phyloP scores from a whole-genome alignment of 2,113 vertebrate genomes.

The Ammodytes dubius region DNA sequence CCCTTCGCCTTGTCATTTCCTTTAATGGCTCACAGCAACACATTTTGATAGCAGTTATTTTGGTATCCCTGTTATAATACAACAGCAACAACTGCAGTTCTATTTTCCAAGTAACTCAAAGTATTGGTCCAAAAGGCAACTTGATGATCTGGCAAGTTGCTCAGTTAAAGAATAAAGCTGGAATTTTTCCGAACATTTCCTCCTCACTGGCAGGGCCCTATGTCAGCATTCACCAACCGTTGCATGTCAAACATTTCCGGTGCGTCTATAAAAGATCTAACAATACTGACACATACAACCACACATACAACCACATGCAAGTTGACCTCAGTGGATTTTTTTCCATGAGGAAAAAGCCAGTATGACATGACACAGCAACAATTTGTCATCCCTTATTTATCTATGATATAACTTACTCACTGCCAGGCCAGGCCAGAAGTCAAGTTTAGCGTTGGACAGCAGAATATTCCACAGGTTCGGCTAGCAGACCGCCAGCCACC shows the following conservation, averaged over 20 bases:
- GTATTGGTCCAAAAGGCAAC: not conserved
- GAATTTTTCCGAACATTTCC: conserved; percentile 22
- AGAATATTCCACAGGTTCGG: not conserved
- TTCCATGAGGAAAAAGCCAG: conserved; percentile 18
- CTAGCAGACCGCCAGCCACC: not conserved
- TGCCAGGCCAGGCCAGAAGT: not conserved
- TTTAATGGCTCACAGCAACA: not conserved
- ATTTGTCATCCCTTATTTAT: conserved; percentile 58
- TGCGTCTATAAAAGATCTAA: conserved; percentile 24
- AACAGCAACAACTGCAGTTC: not conserved
- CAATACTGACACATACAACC: conserved; percentile 18
- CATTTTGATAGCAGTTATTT: conserved; percentile 3
- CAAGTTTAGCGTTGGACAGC: not conserved
- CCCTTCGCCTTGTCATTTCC: conserved; percentile 14
- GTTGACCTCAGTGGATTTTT: conserved; percentile 39
- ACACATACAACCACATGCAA: conserved; percentile 18
- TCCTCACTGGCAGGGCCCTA: not conserved
- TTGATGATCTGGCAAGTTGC: conserved; percentile 5
- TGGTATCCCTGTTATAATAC: not conserved
- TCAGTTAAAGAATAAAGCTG: not conserved
- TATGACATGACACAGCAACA: conserved; percentile 31
- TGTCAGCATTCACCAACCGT: conserved; percentile 27
- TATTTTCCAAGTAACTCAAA: conserved; percentile 4
- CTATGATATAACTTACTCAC: conserved; percentile 19
- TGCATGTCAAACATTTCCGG: conserved; percentile 41